Conservation (phyloP, 2,113 vertebrate genomes). For the Tetraodon nigroviridis region DNA sequence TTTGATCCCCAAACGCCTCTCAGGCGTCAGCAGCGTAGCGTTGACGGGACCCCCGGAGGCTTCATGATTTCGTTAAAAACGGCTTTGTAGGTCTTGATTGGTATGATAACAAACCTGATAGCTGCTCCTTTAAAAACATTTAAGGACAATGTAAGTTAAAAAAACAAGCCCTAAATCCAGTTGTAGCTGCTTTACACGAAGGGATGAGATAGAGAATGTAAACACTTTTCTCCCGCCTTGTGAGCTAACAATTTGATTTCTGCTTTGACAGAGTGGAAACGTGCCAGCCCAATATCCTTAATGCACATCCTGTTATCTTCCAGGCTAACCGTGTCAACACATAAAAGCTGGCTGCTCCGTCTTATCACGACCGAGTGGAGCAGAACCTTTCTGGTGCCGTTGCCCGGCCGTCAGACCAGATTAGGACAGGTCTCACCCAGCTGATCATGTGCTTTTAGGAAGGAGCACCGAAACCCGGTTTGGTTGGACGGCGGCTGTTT, state of each 20-base stretch:
- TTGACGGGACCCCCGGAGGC: conserved; percentile 5
- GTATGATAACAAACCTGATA: conserved; percentile 9
- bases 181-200: not conserved
- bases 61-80: conserved; percentile 33
- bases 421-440: conserved; percentile 16
- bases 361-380: conserved; percentile 12
- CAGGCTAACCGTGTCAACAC: conserved; percentile 29
- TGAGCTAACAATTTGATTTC: not conserved
- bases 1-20: conserved; percentile 17
- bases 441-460: conserved; percentile 27
- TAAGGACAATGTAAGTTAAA: not conserved
- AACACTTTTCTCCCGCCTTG: not conserved
- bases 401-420: not conserved
- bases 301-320: conserved; percentile 63
- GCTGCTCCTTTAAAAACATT: not conserved
- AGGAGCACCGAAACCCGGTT: not conserved
- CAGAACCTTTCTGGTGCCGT: not conserved
- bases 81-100: conserved; percentile 39
- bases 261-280: conserved; percentile 10
- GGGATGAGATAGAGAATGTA: not conserved
- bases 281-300: conserved; percentile 56
- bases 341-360: not conserved
- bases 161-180: not conserved
- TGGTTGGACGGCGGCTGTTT: not conserved
- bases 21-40: conserved; percentile 1